Evolutionary conservation across 2,888 invertebrate species (phyloP), one percentile per base, ranked within the genome.

Genomic region (Liopterus haemorrhoidalis): DNA sequence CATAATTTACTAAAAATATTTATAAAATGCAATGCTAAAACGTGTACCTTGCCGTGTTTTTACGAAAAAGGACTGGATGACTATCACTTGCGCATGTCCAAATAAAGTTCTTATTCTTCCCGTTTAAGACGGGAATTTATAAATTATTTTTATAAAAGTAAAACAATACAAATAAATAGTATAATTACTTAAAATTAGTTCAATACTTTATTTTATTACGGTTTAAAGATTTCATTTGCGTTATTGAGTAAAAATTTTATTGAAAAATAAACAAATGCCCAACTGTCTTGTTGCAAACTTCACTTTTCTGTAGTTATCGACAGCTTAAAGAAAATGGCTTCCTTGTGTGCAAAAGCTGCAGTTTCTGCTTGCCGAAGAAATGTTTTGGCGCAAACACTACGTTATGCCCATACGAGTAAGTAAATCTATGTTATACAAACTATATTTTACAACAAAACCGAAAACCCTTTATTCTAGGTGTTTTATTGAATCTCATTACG

Each of bases 271-370:
- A n/a, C n/a, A n/a, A n/a, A n/a, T n/a, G n/a, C n/a, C n/a, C n/a
- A n/a, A n/a, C n/a, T n/a, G n/a, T n/a, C n/a, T n/a, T n/a, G n/a
- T n/a, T n/a, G n/a, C n/a, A n/a, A n/a, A n/a, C n/a, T n/a, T n/a
- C n/a, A n/a, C n/a, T n/a, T n/a, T n/a, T n/a, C n/a, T n/a, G n/a
- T n/a, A n/a, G n/a, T n/a, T n/a, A n/a, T n/a, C n/a, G 18, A 28
- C 18, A 45, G 38, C 35, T 38, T 28, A 22, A 36, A 58, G 59
- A 74, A 75, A 78, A 85, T 85, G 85, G 83, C 85, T 70, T 81
- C 83, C 58, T 69, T 85, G 66, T 84, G 81, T 72, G 78, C 81
- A 70, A 80, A 81, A 74, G 73, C 82, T 68, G 69, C 78, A 61
- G 70, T 78, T 50, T 77, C 74, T 71, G 71, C 75, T 64, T 75